A percentile compares a stretch with the other conserved stretches of the same genome.
Evolutionary conservation across 2,888 invertebrate genomes (phyloP).

Genomic region (Oscheius sp.): DNA sequence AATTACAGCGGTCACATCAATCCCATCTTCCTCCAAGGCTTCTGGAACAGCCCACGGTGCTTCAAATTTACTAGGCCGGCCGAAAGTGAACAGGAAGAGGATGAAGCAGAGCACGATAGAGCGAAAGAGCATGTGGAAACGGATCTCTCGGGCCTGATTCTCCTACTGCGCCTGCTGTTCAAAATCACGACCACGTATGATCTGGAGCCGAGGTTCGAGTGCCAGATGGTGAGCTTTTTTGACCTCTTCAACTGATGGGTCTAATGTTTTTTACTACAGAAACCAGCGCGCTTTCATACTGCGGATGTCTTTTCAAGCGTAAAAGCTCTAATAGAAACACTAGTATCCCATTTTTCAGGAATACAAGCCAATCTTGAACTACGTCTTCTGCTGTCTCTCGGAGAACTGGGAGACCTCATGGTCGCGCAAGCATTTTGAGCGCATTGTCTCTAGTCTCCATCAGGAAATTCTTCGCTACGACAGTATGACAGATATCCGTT

Average conservation of each 20-base stretch:
- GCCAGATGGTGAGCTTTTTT: too few relatives aligned
- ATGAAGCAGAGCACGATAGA: not conserved
- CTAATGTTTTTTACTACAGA: too few relatives aligned
- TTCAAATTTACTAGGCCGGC: constrained; percentile 8
- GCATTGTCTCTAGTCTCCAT: not conserved
- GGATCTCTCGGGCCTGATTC: constrained; percentile 2
- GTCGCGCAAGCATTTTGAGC: constrained; percentile 2
- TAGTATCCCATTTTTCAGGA: constrained; percentile 5
- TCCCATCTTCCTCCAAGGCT: constrained; percentile 10
- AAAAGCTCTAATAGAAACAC: too few relatives aligned
- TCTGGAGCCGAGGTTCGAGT: too few relatives aligned
- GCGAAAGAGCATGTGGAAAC: not conserved
- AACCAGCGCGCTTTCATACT: too few relatives aligned
- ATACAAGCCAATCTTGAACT: constrained; percentile 13
- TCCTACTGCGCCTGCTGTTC: too few relatives aligned
- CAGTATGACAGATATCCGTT: too few relatives aligned
- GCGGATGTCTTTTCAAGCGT: too few relatives aligned
- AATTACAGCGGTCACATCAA: constrained; percentile 6
- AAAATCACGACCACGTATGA: too few relatives aligned
- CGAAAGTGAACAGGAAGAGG: not conserved
- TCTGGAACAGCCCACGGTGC: constrained; percentile 11
- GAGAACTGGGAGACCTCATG: constrained; percentile 4
- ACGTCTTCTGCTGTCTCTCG: constrained; percentile 23
- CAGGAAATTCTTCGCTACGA: too few relatives aligned
- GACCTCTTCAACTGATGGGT: too few relatives aligned